Evolutionary conservation across 2,113 vertebrate genomes (phyloP), one percentile per base, ranked within the genome.

Genomic region (Sapayoa aenigma): DNA sequence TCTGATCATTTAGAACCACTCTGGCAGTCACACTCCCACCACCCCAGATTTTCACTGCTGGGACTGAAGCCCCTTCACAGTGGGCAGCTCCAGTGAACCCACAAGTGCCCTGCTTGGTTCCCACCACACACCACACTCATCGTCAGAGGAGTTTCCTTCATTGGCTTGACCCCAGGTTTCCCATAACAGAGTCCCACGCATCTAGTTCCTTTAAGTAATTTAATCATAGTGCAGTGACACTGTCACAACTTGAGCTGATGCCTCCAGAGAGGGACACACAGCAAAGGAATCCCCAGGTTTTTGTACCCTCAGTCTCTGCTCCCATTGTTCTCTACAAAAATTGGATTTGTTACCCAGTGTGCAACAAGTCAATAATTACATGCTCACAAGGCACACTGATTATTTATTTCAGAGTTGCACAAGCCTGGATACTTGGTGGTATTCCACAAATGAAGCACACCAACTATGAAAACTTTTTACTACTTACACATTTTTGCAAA

Each of bases 311-410:
- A 47, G 24, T 22, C 63, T 62, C 14, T 55, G 30, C 18, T 84
- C 12, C 30, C 0, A 0, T 30, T 76, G 39, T 3, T 68, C n/a
- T 55, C 31, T 31, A 49, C 30, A 69, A 19, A 83, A 69, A 23
- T 55, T 33, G 53, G 35, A 63, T 49, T 55, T 17, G 2, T 47
- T 69, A 55, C 35, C 49, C 22, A 12, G 21, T 49, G 47, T 76
- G 47, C 39, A 31, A 69, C 31, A 55, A 83, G 31, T 55, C 56
- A 41, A 24, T 69, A 42, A 76, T 76, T 49, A 28, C 47, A 27
- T 17, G 49, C 17, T 19, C 18, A 18, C 42, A 18, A 23, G 41
- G 37, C 41, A 62, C 16, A 41, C 0, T 19, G 62, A 35, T 69
- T 20, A 24, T 47, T 83, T 62, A 35, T 49, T 77, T 49, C n/a